phyloP scores from a whole-genome alignment of 2,113 vertebrate genomes.

The Scolopax mira region DNA sequence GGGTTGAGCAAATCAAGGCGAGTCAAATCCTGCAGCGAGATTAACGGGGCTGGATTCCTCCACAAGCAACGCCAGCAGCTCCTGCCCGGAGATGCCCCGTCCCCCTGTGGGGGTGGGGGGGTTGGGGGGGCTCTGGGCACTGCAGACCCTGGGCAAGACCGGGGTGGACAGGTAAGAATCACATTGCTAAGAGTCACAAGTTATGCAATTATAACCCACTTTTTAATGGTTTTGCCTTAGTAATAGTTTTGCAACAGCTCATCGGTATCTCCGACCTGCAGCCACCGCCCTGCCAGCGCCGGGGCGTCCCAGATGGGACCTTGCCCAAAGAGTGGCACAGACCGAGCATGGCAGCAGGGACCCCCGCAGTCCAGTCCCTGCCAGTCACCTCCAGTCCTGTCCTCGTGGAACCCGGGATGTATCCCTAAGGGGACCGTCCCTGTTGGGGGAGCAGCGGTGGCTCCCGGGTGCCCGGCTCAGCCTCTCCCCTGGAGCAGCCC shows the following conservation, averaged over 20 bases:
- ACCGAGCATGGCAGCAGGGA: accelerated
- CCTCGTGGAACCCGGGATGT: accelerated
- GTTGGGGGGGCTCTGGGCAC: background rate
- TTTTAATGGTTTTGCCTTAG: background rate
- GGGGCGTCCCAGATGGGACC: accelerated
- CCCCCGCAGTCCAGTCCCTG: background rate
- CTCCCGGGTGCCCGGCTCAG: background rate
- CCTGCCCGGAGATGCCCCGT: background rate
- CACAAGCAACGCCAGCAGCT: background rate
- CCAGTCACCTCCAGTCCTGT: accelerated
- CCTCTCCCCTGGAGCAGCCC: background rate
- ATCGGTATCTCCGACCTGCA: background rate
- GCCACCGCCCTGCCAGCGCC: background rate
- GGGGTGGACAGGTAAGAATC: accelerated
- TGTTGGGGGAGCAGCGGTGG: accelerated
- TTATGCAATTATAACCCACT: background rate
- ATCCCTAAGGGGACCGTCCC: background rate
- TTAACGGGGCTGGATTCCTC: background rate
- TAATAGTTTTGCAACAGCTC: slow-evolving; percentile 23
- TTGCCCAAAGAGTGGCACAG: background rate
- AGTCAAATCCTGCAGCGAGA: background rate
- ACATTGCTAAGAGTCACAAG: background rate
- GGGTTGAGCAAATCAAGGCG: background rate
- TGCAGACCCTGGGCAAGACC: background rate
- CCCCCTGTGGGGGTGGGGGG: too few species aligned